Evolutionary conservation across 30 jellyfish, hydroid and myxozoan genomes (phyloP), one percentile per base, ranked within the genome.

Genomic region (Sanderia malayensis): DNA sequence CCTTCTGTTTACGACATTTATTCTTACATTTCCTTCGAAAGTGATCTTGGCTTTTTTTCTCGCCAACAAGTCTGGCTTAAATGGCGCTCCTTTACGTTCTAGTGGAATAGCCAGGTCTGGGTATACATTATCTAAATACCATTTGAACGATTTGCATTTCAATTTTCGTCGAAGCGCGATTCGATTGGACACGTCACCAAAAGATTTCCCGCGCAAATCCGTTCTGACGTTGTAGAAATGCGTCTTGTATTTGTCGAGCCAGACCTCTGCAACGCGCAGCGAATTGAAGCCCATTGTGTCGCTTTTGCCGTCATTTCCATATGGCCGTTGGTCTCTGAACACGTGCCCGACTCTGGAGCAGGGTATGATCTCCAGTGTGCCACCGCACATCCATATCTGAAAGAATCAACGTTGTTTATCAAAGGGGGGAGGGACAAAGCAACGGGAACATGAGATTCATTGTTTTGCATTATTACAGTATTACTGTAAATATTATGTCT

Each of bases 341-440:
- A 89, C 87, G 30, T 89, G 97, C 4, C 97, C 97, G 27, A 89
- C 97, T 25, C 97, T 81, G 22, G 97, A 89, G 82, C 97, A 89
- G 2, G 97, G 97, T 23, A 82, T 80, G 31, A 89, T 63, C 55
- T 89, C 94, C 32, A 89, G 74, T 1, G 81, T 37, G 31, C 97
- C 97, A 21, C 97, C 97, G 57, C 97, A 89, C 95, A 89, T 81
- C 97, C 97, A 89, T 3, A 89, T 71, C 97, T 89, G 24, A n/a
- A n/a, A n/a, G n/a, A n/a, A n/a, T n/a, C n/a, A n/a, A n/a, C n/a
- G n/a, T n/a, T n/a, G n/a, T n/a, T n/a, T n/a, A n/a, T n/a, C n/a
- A n/a, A n/a, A n/a, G n/a, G n/a, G n/a, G n/a, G n/a, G n/a, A n/a
- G n/a, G n/a, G n/a, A n/a, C n/a, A n/a, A n/a, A n/a, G n/a, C n/a